Evolutionary conservation across 2,113 vertebrate genomes (phyloP), one percentile per base, ranked within the genome.

Genomic region (Sarotherodon lohbergeri): DNA sequence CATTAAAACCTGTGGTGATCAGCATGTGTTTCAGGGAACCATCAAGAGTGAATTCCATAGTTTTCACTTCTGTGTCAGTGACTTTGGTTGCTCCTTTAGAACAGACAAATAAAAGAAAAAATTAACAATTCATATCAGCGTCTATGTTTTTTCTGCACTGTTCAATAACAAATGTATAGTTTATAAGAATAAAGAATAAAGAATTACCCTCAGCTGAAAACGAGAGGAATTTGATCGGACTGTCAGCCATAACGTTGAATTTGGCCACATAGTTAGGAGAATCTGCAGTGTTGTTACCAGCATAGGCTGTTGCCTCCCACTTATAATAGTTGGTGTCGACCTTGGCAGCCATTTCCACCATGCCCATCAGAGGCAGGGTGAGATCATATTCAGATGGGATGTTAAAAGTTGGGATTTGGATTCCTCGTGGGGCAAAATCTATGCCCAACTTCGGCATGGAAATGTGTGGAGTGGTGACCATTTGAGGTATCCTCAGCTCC

Each of bases 311-410:
- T 16, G 94, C 96, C 2, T 98, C 97, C 98, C 97, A 98, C 83
- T 98, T 97, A 90, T 99, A 99, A 88, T 96, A 94, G 94, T 99
- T 99, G 96, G 96, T 98, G 88, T 97, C 94, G 82, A 98, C 50
- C 1, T 96, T 97, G 13, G 97, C 92, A 68, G 97, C 97, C 73
- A 97, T 54, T 66, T 98, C 97, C 24, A 98, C 83, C 83, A 96
- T 88, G 36, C 97, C 97, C 88, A 98, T 76, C 54, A 97, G 94
- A 86, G 98, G 98, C 43, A 99, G 55, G 12, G 1, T 93, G 27
- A 99, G 85, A 10, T 96, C 93, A 80, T 97, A 97, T 22, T 89
- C 90, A 52, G 96, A 48, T 9, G 98, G 98, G 81, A 99, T 89
- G 80, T 94, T 97, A 59, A 98, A 97, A 2, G 91, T 22, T 1